These are phyloP conservation scores for Globodera ellingtonae DNA, from an alignment of 1,140 invertebrate genomes.

Conservation along the genomic window DNA sequence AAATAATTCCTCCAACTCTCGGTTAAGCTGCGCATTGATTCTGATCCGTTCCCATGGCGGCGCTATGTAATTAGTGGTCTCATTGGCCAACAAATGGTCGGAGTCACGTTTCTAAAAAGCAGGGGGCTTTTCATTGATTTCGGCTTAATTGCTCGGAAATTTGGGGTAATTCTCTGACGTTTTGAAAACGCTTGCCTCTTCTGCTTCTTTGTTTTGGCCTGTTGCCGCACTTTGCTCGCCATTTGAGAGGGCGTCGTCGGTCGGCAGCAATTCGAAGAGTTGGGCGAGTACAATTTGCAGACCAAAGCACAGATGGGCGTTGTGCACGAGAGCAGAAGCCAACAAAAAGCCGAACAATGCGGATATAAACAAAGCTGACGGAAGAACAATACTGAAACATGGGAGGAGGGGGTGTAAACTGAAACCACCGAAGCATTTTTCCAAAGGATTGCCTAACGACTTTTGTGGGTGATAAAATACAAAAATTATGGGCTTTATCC, in stretches of 20 bases:
- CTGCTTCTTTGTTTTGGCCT: background rate
- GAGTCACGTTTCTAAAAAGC: background rate
- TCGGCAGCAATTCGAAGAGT: conserved; percentile 3
- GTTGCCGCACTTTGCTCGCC: background rate
- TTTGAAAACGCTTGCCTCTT: background rate
- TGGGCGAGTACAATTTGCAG: conserved; percentile 22
- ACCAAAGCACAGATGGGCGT: conserved; percentile 21
- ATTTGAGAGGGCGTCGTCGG: background rate
- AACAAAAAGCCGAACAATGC: conserved; percentile 12
- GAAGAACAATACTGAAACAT: conserved; percentile 10
- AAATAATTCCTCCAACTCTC: conserved; percentile 48
- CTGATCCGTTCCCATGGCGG: conserved; percentile 21
- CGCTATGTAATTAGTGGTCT: conserved; percentile 3
- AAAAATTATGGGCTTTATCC: too few relatives aligned
- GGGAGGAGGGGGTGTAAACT: too few relatives aligned
- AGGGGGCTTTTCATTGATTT: too few relatives aligned
- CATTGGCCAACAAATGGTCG: background rate
- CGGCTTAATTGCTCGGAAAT: too few relatives aligned
- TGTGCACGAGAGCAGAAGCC: conserved; percentile 9
- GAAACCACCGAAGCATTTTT: too few relatives aligned
- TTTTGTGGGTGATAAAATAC: too few relatives aligned
- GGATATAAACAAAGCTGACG: background rate
- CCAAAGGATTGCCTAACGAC: too few relatives aligned
- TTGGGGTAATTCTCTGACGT: too few relatives aligned
- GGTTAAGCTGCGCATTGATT: conserved; percentile 33